Conservation (phyloP, 2,888 invertebrate genomes). For the Limnephilus auricula region DNA sequence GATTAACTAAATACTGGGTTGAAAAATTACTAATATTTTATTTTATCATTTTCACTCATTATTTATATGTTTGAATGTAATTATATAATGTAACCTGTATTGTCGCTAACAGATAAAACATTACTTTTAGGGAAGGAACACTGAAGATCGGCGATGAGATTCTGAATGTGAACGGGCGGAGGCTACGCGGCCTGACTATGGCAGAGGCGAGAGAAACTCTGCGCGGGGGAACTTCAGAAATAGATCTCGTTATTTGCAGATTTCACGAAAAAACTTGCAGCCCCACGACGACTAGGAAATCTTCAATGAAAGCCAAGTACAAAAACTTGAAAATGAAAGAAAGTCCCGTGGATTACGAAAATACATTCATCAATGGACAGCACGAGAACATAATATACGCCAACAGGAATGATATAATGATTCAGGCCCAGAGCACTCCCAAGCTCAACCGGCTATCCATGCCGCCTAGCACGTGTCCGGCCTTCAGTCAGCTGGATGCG, state of each 20-base stretch:
- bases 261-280: slow-evolving; percentile 71
- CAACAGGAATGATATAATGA: slow-evolving; percentile 79
- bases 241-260: slow-evolving; percentile 83
- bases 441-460: slow-evolving; percentile 75
- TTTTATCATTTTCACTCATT: not conserved
- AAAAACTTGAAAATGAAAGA: slow-evolving; percentile 75
- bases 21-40: not conserved
- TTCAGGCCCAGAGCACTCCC: slow-evolving; percentile 82
- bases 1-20: not conserved
- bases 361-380: slow-evolving; percentile 78
- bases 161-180: slow-evolving; percentile 84
- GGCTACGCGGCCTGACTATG: slow-evolving; percentile 82
- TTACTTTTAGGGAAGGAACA: slow-evolving; percentile 78
- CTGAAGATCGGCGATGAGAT: slow-evolving; percentile 84
- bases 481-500: slow-evolving; percentile 71
- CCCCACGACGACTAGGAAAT: slow-evolving; percentile 54
- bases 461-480: slow-evolving; percentile 72
- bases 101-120: not conserved
- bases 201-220: slow-evolving; percentile 82
- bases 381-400: slow-evolving; percentile 72
- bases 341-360: slow-evolving; percentile 85
- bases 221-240: slow-evolving; percentile 79
- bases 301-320: slow-evolving; percentile 56
- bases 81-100: not conserved
- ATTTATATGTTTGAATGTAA: not conserved